Evolutionary conservation across 2,797 vertebrate species (phyloP), one percentile per base, ranked within the genome.

Genomic region (Poeciliopsis presidionis): DNA sequence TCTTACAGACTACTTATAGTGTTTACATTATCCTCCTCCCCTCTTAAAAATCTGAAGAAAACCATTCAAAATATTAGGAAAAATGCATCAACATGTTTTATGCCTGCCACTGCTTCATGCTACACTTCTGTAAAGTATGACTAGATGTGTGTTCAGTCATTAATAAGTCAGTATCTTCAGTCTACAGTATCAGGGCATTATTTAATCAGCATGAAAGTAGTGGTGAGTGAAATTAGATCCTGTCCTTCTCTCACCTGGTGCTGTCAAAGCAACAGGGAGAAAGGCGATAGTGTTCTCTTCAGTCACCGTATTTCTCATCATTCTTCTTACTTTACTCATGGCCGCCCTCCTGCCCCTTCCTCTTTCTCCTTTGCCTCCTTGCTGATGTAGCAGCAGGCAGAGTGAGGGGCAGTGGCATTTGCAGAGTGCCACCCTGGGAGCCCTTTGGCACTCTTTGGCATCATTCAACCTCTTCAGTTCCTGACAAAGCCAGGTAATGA

Each of bases 151-250:
- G 82, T 84, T 87, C 85, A 72, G 83, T 90, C 87, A 91, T 95
- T 86, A 95, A 94, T 94, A 91, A 94, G 79, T 91, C 88, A 92
- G 87, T 59, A 71, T 78, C 61, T 79, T 73, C 72, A 43, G 77
- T 72, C 83, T 86, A 83, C 88, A 86, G 86, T 80, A 91, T 90
- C 86, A 78, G 76, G 84, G 61, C 75, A 84, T 86, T 85, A 84
- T 87, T 86, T 88, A 83, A 89, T 91, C 88, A 77, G 87, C 69
- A 79, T 47, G 83, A 87, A 84, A 78, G 82, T 79, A 71, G 77
- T 33, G 73, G 79, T 65, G 76, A 83, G 72, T 90, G 91, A 93
- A 92, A 93, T 75, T 77, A 70, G 87, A 93, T 83, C 90, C 33
- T 8, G 75, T 5, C 70, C 1, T 28, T 14, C 81, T 72, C 76